A percentile compares a stretch with the other conserved stretches of the same genome.
Conservation (phyloP, 2,797 vertebrate species). For the Phaenicophaeus curvirostris region DNA sequence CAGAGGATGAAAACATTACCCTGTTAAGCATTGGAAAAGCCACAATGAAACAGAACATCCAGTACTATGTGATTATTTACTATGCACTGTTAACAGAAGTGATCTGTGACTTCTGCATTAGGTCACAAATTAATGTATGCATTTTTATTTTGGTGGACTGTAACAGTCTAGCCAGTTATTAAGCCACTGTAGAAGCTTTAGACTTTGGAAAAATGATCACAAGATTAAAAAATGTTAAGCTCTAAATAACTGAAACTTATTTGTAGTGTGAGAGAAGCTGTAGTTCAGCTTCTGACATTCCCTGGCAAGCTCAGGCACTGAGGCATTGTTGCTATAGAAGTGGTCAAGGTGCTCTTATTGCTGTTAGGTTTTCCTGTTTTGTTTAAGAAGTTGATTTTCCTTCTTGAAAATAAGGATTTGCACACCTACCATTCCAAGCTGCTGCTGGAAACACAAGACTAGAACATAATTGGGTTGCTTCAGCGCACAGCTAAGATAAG, state of each 20-base stretch:
- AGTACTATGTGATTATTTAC: not conserved
- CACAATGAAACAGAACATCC: not conserved
- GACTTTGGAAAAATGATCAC: not conserved
- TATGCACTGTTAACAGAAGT: not conserved
- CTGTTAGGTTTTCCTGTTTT: not conserved
- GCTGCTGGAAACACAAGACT: not conserved
- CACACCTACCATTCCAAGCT: not conserved
- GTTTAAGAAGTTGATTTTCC: not conserved
- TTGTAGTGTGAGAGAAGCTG: not conserved
- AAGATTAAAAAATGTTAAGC: constrained; percentile 24
- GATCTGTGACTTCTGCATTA: not conserved
- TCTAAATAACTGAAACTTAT: not conserved
- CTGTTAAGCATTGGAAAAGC: not conserved
- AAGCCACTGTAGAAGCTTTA: not conserved
- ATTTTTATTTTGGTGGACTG: not conserved
- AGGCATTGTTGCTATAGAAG: not conserved
- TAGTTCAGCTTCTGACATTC: not conserved
- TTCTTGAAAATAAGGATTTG: not conserved
- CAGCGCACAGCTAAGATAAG: not conserved
- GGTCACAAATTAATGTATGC: not conserved
- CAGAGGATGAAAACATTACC: not conserved
- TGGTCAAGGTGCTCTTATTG: not conserved
- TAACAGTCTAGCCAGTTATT: not conserved
- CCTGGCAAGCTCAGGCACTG: not conserved
- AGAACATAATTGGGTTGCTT: not conserved